Percentiles rank a stretch among this genome's conserved stretches.
Evolutionary conservation across 1,140 invertebrate genomes (phyloP).

Genomic region (Panagrolaimus sp.): DNA sequence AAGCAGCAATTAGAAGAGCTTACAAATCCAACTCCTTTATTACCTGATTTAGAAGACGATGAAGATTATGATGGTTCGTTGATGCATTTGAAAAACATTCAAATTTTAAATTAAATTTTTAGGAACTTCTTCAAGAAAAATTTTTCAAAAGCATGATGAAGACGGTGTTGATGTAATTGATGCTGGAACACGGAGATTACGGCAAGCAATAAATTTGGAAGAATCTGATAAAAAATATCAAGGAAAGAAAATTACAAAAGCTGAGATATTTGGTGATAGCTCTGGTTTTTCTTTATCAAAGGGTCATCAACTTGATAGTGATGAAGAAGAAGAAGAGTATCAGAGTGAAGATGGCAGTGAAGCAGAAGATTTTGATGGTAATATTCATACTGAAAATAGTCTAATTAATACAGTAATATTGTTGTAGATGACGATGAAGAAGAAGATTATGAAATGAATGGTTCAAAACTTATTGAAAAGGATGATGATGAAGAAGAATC

Average conservation of each 20-base stretch:
- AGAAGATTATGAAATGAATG: no score
- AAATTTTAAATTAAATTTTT: neutral
- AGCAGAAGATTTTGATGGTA: neutral
- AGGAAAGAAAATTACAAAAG: neutral
- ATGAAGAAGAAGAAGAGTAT: neutral
- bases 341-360: neutral
- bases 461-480: no score
- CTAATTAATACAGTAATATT: neutral
- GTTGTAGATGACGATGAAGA: neutral
- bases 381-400: neutral
- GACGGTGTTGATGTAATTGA: neutral
- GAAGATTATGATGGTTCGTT: slow-evolving; percentile 7
- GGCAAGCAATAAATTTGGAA: slow-evolving; percentile 5
- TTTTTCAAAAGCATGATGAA: slow-evolving; percentile 3
- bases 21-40: neutral
- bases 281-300: slow-evolving; percentile 8
- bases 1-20: slow-evolving; percentile 6
- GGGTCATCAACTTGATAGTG: neutral
- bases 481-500: neutral
- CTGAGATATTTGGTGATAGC: slow-evolving; percentile 2
- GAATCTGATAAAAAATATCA: neutral
- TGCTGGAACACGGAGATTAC: neutral
- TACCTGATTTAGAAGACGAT: slow-evolving; percentile 9
- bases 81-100: neutral
- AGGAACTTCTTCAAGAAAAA: neutral